Evolutionary conservation across 2,113 vertebrate genomes (phyloP), one percentile per base, ranked within the genome.

Genomic region (Aegotheles bennettii): DNA sequence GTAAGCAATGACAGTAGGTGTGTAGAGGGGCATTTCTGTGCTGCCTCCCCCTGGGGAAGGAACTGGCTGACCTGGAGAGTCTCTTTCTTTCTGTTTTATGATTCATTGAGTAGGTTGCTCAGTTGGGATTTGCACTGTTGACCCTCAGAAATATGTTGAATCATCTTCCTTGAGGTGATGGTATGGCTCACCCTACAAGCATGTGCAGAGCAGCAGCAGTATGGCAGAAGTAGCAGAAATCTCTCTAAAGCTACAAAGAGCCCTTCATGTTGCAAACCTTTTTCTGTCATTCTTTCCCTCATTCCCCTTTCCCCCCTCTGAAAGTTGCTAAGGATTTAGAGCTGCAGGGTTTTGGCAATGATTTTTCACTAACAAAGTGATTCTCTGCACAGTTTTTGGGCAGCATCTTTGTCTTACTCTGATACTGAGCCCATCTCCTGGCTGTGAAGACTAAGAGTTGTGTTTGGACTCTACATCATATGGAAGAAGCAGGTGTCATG

Each of bases 371-470:
- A 16, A 13, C 6, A 43, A 54, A 63, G 54, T 19, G 28, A 4
- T 47, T 25, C 33, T 79, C 26, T 36, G 25, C 21, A 21, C 33
- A 36, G 7, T 4, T 76, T 74, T 59, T 68, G 26, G 11, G 10
- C 36, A 24, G 25, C 20, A 54, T 56, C 10, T 76, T 14, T 70
- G 75, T 84, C 64, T 85, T 84, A 33, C 18, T 76, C 45, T 76
- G 28, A 50, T 67, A 17, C 6, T 50, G 17, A 71, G 23, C 51
- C 40, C 7, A 7, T 25, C 7, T 59, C 7, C 13, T 89, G 26
- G 6, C 18, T n/a, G 3, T 61, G 36, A 54, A 70, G 23, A 13
- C 16, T 2, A 8, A 23, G 14, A 57, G 50, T 61, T 0, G 0
- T 33, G 18, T 42, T 56, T 68, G 26, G 16, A 59, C 50, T 84